Conservation (phyloP, 1,140 invertebrate species). For the Scaptodrosophila lebanonensis region DNA sequence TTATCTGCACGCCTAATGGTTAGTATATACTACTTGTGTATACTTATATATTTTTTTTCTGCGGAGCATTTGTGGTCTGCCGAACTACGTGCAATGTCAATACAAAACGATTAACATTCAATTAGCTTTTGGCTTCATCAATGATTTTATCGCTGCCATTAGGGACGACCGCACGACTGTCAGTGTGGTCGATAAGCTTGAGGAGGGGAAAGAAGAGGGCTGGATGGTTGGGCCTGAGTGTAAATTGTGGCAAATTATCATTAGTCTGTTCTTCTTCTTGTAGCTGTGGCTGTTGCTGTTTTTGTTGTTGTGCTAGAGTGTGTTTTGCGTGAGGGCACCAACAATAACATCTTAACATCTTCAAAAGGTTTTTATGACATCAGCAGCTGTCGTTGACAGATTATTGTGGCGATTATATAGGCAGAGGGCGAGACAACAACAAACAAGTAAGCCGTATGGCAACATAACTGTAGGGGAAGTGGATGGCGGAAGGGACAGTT, state of each 20-base stretch:
- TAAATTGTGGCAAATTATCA: constrained; percentile 77
- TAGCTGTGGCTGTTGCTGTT: constrained; percentile 2
- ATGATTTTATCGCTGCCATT: constrained; percentile 75
- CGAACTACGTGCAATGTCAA: constrained; percentile 62
- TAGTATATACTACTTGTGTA: constrained; percentile 8
- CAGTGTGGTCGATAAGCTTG: too few species aligned
- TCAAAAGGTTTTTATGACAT: constrained; percentile 77
- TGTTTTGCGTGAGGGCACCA: constrained; percentile 29
- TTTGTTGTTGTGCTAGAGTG: constrained; percentile 20
- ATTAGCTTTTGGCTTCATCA: constrained; percentile 74
- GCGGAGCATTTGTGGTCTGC: constrained; percentile 19
- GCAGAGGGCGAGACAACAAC: constrained; percentile 37
- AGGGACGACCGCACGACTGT: too few species aligned
- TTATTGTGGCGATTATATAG: constrained; percentile 76
- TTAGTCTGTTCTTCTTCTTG: constrained; percentile 52
- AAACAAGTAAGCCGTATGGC: constrained; percentile 14
- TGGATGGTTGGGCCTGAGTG: constrained; percentile 33
- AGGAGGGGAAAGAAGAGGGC: constrained; percentile 2
- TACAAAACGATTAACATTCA: constrained; percentile 76
- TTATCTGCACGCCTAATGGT: constrained; percentile 18
- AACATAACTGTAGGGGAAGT: constrained; percentile 10
- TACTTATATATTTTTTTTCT: constrained; percentile 4
- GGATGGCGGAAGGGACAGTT: too few species aligned
- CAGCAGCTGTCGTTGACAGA: constrained; percentile 77
- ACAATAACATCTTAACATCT: constrained; percentile 61